Base-by-base conservation (phyloP, 2,797 vertebrate species). In the Borostomias antarcticus region DNA sequence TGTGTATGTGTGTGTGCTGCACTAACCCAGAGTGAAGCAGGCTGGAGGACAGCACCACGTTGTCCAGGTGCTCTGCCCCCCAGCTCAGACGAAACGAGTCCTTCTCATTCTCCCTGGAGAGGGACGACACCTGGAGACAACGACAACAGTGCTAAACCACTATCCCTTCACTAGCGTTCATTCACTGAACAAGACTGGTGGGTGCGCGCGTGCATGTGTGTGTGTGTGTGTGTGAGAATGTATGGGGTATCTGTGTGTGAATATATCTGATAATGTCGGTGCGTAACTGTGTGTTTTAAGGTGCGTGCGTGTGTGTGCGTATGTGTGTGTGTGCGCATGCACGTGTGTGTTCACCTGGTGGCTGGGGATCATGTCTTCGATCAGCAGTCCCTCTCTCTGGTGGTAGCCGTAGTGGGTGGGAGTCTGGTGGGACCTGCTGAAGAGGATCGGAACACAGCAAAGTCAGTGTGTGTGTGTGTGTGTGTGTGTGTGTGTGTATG, bases 21-120 rank as follows among this genome's bases (percentile, higher is more conserved):
- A 90, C 93, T 91, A 65, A 99, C 98, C 97, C 97, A 75, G 98
- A 98, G 83, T 99, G 96, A 71, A 99, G 93, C 67, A 97, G 94
- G 71, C 94, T 95, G 73, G 94, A 94, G 73, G 96, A 97, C 77
- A 99, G 89, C 77, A 96, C 93, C 79, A 98, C 95, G 47, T 99
- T 99, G 90, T 99, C 98, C 58, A 98, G 91, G 78, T 97, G 94
- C 82, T 99, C 98, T 15, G 95, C 91, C 19, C 96, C 96, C 97
- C 96, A 96, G 91, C 95, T 99, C 77, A 98, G 88, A 57, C 95
- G 95, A 77, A 93, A 98, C 0, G 95, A 94, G 47, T 94, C 96
- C 79, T 93, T 97, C 28, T 98, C 95, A 4, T 93, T 85, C 64
- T 94, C 94, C 89, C 91, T 94, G 65, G 95, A 90, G 69, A 98